Evolutionary conservation across 2,888 invertebrate species (phyloP).

Genomic region (Petrolisthes manimaculis): DNA sequence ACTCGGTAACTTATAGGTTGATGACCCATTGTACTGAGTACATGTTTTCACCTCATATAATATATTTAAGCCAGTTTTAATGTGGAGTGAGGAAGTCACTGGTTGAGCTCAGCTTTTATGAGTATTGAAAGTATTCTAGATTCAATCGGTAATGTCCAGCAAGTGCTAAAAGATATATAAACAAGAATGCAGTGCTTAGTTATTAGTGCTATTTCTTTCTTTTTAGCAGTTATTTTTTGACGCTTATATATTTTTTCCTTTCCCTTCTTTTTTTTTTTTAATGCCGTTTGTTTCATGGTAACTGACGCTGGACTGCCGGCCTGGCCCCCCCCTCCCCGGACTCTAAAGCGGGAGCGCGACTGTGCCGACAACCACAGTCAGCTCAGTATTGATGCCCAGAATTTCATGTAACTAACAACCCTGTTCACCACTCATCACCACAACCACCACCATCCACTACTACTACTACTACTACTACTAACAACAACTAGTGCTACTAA

Average conservation of each 20-base stretch:
- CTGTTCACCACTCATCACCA: slow-evolving; percentile 54
- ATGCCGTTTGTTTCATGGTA: slow-evolving; percentile 49
- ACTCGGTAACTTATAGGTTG: no score
- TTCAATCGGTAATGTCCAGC: background rate
- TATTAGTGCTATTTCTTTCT: slow-evolving; percentile 33
- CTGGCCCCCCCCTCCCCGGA: slow-evolving; percentile 37
- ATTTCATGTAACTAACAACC: slow-evolving; percentile 63
- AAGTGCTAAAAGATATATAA: background rate
- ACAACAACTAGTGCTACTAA: slow-evolving; percentile 49
- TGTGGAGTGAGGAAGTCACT: no score
- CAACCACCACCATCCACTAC: slow-evolving; percentile 42
- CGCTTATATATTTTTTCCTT: slow-evolving; percentile 36
- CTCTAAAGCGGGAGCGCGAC: slow-evolving; percentile 56
- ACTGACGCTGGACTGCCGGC: slow-evolving; percentile 47
- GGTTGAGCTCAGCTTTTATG: no score
- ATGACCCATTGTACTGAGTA: no score
- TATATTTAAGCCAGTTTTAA: no score
- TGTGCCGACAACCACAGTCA: slow-evolving; percentile 58
- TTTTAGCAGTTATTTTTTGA: slow-evolving; percentile 31
- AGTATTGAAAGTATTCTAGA: no score
- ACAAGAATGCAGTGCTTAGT: background rate
- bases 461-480: slow-evolving; percentile 27
- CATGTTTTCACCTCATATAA: no score
- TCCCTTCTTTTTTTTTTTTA: slow-evolving; percentile 49
- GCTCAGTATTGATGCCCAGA: slow-evolving; percentile 61